Percentiles rank a stretch among this genome's conserved stretches.
phyloP scores from a whole-genome alignment of 1,140 invertebrate species.

The Euwallacea similis region DNA sequence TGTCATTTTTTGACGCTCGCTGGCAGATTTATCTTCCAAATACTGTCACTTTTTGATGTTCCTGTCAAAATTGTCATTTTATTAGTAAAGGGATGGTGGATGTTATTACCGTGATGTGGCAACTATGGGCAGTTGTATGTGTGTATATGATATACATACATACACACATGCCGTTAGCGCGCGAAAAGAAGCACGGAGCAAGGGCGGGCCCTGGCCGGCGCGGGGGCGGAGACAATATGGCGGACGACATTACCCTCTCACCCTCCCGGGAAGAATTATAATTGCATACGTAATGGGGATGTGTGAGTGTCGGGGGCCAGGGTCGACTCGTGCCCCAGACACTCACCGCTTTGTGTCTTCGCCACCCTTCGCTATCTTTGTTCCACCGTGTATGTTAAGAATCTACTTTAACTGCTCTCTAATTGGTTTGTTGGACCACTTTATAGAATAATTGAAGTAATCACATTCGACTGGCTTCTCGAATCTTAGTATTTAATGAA shows the following conservation, averaged over 20 bases:
- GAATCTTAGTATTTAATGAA: too few relatives aligned
- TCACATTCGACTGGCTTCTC: too few relatives aligned
- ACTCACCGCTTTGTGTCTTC: too few relatives aligned
- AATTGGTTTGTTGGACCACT: too few relatives aligned
- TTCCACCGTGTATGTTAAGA: too few relatives aligned
- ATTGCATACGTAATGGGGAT: constrained; percentile 50
- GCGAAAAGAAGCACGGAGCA: constrained; percentile 36
- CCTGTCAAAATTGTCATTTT: too few relatives aligned
- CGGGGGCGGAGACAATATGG: constrained; percentile 56
- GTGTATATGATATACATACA: constrained; percentile 36
- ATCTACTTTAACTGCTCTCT: too few relatives aligned
- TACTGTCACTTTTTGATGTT: too few relatives aligned
- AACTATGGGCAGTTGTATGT: constrained; percentile 19
- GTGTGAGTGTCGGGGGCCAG: constrained; percentile 35
- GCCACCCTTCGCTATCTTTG: too few relatives aligned
- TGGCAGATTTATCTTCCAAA: not conserved
- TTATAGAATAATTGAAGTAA: too few relatives aligned
- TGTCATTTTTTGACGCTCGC: not conserved
- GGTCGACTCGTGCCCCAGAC: constrained; percentile 19
- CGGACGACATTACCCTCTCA: constrained; percentile 51
- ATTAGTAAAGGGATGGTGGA: too few relatives aligned
- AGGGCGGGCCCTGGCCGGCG: constrained; percentile 49
- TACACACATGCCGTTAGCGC: constrained; percentile 38
- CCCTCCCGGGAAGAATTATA: constrained; percentile 51
- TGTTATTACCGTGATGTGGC: not conserved